phyloP scores from a whole-genome alignment of 2,888 invertebrate genomes.

The Leptarthrus brevirostris region DNA sequence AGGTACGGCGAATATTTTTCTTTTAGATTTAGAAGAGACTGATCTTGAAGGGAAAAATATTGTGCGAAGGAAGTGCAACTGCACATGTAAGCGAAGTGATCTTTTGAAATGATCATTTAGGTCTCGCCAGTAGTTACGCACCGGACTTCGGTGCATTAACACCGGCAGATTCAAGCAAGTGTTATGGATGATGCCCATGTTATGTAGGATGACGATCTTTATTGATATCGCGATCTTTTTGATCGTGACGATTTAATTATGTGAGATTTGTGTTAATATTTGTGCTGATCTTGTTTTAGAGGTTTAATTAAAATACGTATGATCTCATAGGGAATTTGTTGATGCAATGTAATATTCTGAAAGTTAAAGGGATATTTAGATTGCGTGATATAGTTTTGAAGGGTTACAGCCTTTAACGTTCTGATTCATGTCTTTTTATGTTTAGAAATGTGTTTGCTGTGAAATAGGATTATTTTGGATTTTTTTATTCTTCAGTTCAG shows the following conservation, averaged over 20 bases:
- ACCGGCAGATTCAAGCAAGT: not conserved
- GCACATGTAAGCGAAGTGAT: slow-evolving; percentile 24
- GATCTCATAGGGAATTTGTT: too few relatives aligned
- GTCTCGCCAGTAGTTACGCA: slow-evolving; percentile 27
- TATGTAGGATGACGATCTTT: not conserved
- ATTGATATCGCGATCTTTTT: slow-evolving; percentile 5
- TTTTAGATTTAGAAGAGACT: slow-evolving; percentile 31
- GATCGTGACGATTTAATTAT: slow-evolving; percentile 3
- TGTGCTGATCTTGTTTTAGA: too few relatives aligned
- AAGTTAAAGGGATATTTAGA: too few relatives aligned
- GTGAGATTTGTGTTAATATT: too few relatives aligned
- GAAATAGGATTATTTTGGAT: too few relatives aligned
- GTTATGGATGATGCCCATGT: not conserved
- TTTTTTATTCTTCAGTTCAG: too few relatives aligned
- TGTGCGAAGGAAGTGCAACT: slow-evolving; percentile 33
- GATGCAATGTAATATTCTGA: too few relatives aligned
- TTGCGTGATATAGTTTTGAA: too few relatives aligned
- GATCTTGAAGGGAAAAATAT: slow-evolving; percentile 19
- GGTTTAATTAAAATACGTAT: too few relatives aligned
- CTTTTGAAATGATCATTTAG: slow-evolving; percentile 19
- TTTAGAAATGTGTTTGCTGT: too few relatives aligned
- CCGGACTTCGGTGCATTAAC: slow-evolving; percentile 27
- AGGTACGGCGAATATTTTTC: slow-evolving; percentile 28
- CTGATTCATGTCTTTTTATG: too few relatives aligned
- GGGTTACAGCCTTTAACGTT: too few relatives aligned